A percentile compares a stretch with the other conserved stretches of the same genome.
Conservation (phyloP, 2,113 vertebrate genomes). For the Barnardius zonarius region DNA sequence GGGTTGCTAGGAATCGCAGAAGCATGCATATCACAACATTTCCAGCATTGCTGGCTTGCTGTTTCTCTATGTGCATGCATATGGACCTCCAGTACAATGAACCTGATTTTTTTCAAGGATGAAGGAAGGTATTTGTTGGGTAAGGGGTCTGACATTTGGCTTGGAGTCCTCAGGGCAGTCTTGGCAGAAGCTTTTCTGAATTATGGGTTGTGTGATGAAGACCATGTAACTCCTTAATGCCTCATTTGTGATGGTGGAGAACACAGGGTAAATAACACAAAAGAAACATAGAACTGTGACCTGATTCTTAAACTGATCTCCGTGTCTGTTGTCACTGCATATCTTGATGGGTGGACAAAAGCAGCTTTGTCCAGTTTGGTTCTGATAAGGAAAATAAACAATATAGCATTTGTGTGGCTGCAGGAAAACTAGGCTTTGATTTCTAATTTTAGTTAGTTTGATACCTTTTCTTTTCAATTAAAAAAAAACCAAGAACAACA, state of each 20-base stretch:
- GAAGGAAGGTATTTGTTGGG: conserved; percentile 9
- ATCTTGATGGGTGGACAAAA: conserved; percentile 42
- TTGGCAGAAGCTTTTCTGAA: background rate
- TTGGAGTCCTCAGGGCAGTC: background rate
- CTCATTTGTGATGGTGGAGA: conserved; percentile 22
- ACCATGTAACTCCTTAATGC: conserved; percentile 9
- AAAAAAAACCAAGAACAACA: background rate
- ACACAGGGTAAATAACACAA: conserved; percentile 17
- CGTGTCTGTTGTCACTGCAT: background rate
- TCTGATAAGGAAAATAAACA: background rate
- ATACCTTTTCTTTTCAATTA: background rate
- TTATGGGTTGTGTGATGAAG: conserved; percentile 13
- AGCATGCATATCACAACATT: background rate
- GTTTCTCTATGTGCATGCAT: background rate
- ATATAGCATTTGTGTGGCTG: background rate
- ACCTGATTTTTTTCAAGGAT: background rate
- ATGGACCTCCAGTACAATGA: background rate
- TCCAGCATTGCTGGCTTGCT: accelerated
- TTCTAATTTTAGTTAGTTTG: background rate
- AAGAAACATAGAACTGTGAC: conserved; percentile 28
- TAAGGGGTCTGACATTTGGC: background rate
- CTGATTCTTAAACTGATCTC: conserved; percentile 11
- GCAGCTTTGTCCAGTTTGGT: background rate
- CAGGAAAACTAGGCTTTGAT: background rate
- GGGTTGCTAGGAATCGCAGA: background rate